A percentile compares a stretch with the other conserved stretches of the same genome.
Conservation (phyloP, 2,888 invertebrate genomes). For the Dryomyza anilis region DNA sequence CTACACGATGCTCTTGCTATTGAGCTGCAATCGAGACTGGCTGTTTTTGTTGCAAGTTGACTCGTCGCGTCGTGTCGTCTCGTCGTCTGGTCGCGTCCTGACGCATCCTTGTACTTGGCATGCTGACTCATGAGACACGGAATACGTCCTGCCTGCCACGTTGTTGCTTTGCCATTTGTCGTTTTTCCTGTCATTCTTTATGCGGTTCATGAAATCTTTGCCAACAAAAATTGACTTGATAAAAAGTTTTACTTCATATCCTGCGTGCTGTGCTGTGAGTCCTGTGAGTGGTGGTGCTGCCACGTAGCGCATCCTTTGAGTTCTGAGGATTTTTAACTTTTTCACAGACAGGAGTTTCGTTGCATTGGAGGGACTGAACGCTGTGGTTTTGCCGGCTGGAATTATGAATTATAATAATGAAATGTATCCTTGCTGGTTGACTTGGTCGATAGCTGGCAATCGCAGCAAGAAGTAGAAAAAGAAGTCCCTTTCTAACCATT, state of each 20-base stretch:
- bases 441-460: conserved; percentile 6
- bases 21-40: conserved; percentile 45
- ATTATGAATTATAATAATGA: conserved; percentile 44
- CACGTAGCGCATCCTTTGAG: not conserved
- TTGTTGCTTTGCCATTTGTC: not conserved
- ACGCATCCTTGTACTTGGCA: conserved; percentile 1
- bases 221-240: conserved; percentile 25
- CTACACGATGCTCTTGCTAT: too few species aligned
- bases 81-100: conserved; percentile 12
- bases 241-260: conserved; percentile 24
- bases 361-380: not conserved
- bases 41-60: not conserved
- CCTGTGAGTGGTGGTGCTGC: not conserved
- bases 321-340: conserved; percentile 3
- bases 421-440: conserved; percentile 15
- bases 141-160: too few species aligned
- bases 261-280: not conserved
- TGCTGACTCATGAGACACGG: not conserved
- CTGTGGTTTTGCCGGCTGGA: conserved; percentile 33
- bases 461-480: not conserved
- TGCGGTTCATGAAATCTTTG: conserved; percentile 19
- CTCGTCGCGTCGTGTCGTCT: not conserved
- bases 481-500: not conserved
- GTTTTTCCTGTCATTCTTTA: conserved; percentile 16
- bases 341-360: not conserved